Base-by-base conservation (phyloP, 2,888 invertebrate species). In the Chalcosyrphus nemorum region DNA sequence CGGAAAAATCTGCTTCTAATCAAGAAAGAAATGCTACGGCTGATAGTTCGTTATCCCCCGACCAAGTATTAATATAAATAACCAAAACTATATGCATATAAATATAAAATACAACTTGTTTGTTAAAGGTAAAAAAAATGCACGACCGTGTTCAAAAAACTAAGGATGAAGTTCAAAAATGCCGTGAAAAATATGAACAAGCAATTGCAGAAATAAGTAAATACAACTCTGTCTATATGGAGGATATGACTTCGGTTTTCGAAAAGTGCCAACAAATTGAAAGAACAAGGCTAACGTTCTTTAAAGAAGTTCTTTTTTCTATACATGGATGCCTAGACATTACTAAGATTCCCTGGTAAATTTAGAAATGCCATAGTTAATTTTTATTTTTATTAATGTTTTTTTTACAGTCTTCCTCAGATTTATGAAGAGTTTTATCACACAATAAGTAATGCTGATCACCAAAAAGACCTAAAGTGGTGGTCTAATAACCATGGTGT, bases 401-500 rank as follows among this genome's bases (percentile, higher is more conserved):
- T 96, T 82, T 94, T 24, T 50, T 50, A 2, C 52, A 99, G 99
- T 92, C 95, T 99, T 93, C 96, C 97, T 88, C 97, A 97, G 93
- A 97, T 99, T 89, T 99, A 99, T 93, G 97, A 98, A 92, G 98
- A 99, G 92, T 96, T 98, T 92, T 96, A 96, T 92, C 97, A 97
- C 90, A 98, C 97, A 88, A 96, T 98, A 89, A 97, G 97, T 92
- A 97, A 97, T 92, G 96, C 98, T 0, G 98, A 99, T 91, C 95
- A 97, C 89, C 96, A 97, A 90, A 98, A 98, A 92, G 99, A 99
- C 93, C 94, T 99, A 86, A 97, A 97, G 91, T 98, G 98, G 97
- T 99, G 99, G 99, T 99, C 99, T 56, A 96, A 97, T 91, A 98
- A 97, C 91, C 97, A 99, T 92, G 99, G 99, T 68, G 96, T 98